Conservation (phyloP, 2,888 invertebrate species). For the Pyrocoelia pectoralis region DNA sequence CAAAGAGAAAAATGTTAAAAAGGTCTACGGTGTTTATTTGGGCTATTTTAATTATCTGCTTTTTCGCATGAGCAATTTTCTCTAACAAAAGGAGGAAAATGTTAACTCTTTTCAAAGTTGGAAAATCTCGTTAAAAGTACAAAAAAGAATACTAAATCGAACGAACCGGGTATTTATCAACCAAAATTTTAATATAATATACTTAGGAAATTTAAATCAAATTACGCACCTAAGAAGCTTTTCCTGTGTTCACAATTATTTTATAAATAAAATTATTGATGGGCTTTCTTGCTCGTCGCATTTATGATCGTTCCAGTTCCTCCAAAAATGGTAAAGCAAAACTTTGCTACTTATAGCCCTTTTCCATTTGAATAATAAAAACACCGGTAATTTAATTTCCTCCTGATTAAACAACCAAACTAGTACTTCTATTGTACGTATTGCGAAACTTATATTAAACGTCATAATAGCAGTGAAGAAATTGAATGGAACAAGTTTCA, state of each 20-base stretch:
- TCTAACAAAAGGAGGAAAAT: background rate
- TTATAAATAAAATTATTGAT: conserved; percentile 29
- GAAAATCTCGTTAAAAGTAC: background rate
- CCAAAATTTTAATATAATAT: background rate
- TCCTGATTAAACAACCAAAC: background rate
- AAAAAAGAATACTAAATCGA: background rate
- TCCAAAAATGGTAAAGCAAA: background rate
- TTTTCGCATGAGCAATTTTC: background rate
- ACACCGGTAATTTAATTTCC: background rate
- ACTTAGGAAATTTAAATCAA: too few species aligned
- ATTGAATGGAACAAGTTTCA: background rate
- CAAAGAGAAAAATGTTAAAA: too few species aligned
- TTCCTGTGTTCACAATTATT: conserved; percentile 15
- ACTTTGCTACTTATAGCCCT: background rate
- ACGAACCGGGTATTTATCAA: background rate
- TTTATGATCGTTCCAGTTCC: background rate
- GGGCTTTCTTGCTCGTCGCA: conserved; percentile 4
- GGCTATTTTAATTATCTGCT: too few species aligned
- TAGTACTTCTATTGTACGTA: background rate
- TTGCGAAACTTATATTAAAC: background rate
- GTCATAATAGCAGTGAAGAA: background rate
- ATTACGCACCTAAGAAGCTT: conserved; percentile 21
- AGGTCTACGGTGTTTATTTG: too few species aligned
- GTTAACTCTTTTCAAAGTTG: conserved; percentile 1
- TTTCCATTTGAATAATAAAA: background rate